Evolutionary conservation across 2,888 invertebrate genomes (phyloP), one percentile per base, ranked within the genome.

Genomic region (Aleiodes testaceus): DNA sequence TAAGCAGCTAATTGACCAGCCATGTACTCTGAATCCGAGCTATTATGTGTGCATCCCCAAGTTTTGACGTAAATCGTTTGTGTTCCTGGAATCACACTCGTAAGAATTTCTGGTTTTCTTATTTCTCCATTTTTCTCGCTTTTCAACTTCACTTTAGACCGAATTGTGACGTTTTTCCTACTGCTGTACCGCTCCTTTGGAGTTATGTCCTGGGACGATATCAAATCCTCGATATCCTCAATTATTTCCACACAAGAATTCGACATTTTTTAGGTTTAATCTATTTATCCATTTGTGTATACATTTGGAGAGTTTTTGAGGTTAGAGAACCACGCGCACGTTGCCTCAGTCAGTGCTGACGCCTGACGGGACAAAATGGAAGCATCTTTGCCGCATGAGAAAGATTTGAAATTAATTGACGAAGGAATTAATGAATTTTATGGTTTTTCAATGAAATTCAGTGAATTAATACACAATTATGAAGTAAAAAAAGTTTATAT

Each of bases 11-110:
- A 88, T 79, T 97, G 93, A 0, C 99, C 99, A 0, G 97, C 97
- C 99, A 99, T 99, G 85, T 99, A 99, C 89, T 99, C 99, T 0
- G 97, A 95, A 87, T 99, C 99, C 0, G 97, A 97, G 86, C 93
- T 97, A 88, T 99, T 99, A 89, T 99, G 99, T 0, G 98, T 95
- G 87, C 98, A 99, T 3, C 98, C 98, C 98, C 98, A 98, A 70
- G 98, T 98, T 88, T 97, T 97, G 1, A 98, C 91, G 53, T 81
- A 85, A 66, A 85, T 80, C 0, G 78, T 82, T 75, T 91, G 90
- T 0, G 95, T 95, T 1, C 97, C 95, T 83, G 90, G 89, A 79
- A 91, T 88, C 72, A 88, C 80, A 72, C 88, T 89, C 0, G 81
- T 75, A 20, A 82, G 77, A 22, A 79, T 75, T n/a, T 79, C 74